phyloP scores from a whole-genome alignment of 2,888 invertebrate genomes.

The Drosophila prolongata region DNA sequence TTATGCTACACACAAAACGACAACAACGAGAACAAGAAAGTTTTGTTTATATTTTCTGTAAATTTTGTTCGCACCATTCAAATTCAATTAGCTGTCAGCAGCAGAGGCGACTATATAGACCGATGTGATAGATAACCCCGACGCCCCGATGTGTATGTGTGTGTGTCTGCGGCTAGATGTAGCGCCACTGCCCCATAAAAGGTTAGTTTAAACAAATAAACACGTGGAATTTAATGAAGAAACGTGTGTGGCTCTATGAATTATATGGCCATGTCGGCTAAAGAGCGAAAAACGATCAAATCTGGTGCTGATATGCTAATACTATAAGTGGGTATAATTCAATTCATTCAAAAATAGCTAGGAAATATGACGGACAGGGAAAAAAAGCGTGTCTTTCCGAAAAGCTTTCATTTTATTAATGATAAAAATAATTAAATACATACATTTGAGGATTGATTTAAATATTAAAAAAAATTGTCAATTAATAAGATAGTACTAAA shows the following conservation, averaged over 20 bases:
- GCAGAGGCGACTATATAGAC: constrained; percentile 45
- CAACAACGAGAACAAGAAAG: constrained; percentile 27
- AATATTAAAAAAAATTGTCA: too few relatives aligned
- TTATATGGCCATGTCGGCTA: constrained; percentile 17
- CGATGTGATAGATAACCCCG: constrained; percentile 52
- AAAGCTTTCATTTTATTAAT: too few relatives aligned
- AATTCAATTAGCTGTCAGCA: constrained; percentile 75
- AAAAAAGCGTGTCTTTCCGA: too few relatives aligned
- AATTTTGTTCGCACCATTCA: constrained; percentile 70
- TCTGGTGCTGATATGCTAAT: constrained; percentile 7
- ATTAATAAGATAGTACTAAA: too few relatives aligned
- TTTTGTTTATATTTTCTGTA: constrained; percentile 67
- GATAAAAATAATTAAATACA: too few relatives aligned
- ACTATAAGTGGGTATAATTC: constrained; percentile 16
- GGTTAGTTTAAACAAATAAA: constrained; percentile 77
- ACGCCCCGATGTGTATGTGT: constrained; percentile 23
- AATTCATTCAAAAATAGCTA: neutral
- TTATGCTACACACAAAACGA: constrained; percentile 54
- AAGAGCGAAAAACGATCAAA: constrained; percentile 11
- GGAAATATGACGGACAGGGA: too few relatives aligned
- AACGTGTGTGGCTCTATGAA: constrained; percentile 65
- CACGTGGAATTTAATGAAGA: constrained; percentile 75
- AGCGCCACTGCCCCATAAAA: constrained; percentile 72
- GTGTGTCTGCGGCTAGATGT: constrained; percentile 53
- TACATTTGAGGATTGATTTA: too few relatives aligned